Base-by-base conservation (phyloP, 2,888 invertebrate species). In the Trichopoda pennipes region DNA sequence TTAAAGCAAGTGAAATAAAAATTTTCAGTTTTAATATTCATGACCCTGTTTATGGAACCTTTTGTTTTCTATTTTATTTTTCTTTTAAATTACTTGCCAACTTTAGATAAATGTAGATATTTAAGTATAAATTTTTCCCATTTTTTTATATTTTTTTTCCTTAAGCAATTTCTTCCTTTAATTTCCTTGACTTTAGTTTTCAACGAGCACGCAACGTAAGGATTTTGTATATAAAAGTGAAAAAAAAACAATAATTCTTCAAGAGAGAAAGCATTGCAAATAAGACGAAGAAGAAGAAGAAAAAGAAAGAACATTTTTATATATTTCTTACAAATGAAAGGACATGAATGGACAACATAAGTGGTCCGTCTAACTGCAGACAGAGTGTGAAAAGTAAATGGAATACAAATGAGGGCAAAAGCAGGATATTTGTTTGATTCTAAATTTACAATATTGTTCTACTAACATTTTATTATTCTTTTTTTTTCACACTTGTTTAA, bases 181-280 rank as follows among this genome's bases (percentile, higher is more conserved):
- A 75, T 82, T 76, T 82, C 72, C 79, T 72, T 82, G 55, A 76
- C 72, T 76, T 79, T 72, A 68, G 73, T 76, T 55, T 76, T 72
- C 82, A 72, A 47, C 76, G 79, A 79, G 72, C 82, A 82, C 75
- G 79, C 72, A 79, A 68, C 35, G 55, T 51, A 63, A 63, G 28
- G 44, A 35, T 35, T 51, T 47, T 51, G 38, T 1, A 38, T 12
- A 12, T 38, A 38, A 38, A 38, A 38, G 49, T n/a, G 42, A 28
- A 51, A 44, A 42, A 38, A 44, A 51, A 19, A 44, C n/a, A 1
- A n/a, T 42, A 17, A 14, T 14, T 42, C 7, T 19, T 44, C 8
- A 32, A 38, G 38, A 17, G n/a, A n/a, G 49, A 66, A 68, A 78
- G 53, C 4, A 10, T 21, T 28, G 6, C 6, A 58, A 72, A 47